phyloP scores from a whole-genome alignment of 2,888 invertebrate genomes.

The Uloborus plumipes region DNA sequence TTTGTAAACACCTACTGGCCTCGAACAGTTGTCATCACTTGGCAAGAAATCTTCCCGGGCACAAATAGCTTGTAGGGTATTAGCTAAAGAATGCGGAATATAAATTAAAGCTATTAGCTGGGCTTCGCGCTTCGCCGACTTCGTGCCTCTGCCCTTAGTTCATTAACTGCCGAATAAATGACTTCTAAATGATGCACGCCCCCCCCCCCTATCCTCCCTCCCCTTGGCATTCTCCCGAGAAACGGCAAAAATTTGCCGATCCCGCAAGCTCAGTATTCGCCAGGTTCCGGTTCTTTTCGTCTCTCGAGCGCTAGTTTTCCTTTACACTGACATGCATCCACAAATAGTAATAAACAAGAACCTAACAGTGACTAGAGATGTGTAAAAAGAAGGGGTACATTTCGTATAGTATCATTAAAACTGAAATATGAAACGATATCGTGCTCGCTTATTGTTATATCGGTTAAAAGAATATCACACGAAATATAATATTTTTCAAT shows the following conservation, averaged over 20 bases:
- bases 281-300: no score
- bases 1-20: constrained; percentile 31
- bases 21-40: constrained; percentile 32
- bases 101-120: constrained; percentile 64
- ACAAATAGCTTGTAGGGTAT: constrained; percentile 28
- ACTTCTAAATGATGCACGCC: constrained; percentile 57
- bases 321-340: no score
- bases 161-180: constrained; percentile 62
- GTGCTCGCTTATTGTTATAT: no score
- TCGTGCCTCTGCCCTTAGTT: constrained; percentile 43
- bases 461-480: no score
- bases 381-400: no score
- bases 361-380: no score
- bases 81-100: constrained; percentile 55
- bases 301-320: no score
- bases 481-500: no score
- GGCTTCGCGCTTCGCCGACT: constrained; percentile 28
- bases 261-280: no score
- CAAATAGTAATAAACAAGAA: no score
- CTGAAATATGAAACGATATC: no score
- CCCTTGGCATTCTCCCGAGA: not conserved
- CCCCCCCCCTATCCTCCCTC: constrained; percentile 1
- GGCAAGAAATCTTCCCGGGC: constrained; percentile 35
- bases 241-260: not conserved
- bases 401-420: no score